Percentiles rank a stretch among this genome's conserved stretches.
Conservation (phyloP, 53 echinoderm and acorn worm species). For the Astropecten irregularis region DNA sequence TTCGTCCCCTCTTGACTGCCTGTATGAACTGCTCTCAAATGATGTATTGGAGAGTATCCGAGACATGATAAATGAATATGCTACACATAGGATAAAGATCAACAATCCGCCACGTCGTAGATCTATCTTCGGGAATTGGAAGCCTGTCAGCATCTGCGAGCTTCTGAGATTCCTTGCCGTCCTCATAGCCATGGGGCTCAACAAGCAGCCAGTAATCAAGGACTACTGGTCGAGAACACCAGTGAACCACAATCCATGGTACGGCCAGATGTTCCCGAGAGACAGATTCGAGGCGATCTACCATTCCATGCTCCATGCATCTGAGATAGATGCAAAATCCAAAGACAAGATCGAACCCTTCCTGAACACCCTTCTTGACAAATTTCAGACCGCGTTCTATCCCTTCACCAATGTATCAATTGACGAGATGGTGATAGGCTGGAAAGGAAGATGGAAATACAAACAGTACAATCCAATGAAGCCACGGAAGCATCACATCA, state of each 20-base stretch:
- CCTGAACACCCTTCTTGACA: slow-evolving; percentile 22
- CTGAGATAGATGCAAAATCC: slow-evolving; percentile 26
- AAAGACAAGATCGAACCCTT: slow-evolving; percentile 57
- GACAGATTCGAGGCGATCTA: slow-evolving; percentile 55
- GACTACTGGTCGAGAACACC: slow-evolving; percentile 25
- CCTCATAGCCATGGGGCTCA: slow-evolving; percentile 19
- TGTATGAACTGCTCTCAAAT: not conserved
- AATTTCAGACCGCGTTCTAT: slow-evolving; percentile 49
- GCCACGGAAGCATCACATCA: slow-evolving; percentile 53
- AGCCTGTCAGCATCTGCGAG: too few species aligned
- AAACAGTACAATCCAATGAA: slow-evolving; percentile 54
- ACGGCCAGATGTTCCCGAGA: slow-evolving; percentile 37
- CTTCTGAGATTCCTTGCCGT: slow-evolving; percentile 3
- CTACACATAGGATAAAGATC: not conserved
- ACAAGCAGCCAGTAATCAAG: slow-evolving; percentile 37
- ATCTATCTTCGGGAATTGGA: not conserved
- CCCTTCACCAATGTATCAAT: slow-evolving; percentile 37
- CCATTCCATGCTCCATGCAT: slow-evolving; percentile 59
- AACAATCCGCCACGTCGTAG: slow-evolving; percentile 16
- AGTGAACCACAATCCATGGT: slow-evolving; percentile 32
- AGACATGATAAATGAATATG: slow-evolving; percentile 18
- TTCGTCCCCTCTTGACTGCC: slow-evolving; percentile 13
- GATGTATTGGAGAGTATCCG: not conserved
- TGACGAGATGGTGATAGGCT: slow-evolving; percentile 61
- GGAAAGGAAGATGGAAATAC: slow-evolving; percentile 48